Evolutionary conservation across 2,888 invertebrate genomes (phyloP).

Genomic region (Pristionchus entomophagus): DNA sequence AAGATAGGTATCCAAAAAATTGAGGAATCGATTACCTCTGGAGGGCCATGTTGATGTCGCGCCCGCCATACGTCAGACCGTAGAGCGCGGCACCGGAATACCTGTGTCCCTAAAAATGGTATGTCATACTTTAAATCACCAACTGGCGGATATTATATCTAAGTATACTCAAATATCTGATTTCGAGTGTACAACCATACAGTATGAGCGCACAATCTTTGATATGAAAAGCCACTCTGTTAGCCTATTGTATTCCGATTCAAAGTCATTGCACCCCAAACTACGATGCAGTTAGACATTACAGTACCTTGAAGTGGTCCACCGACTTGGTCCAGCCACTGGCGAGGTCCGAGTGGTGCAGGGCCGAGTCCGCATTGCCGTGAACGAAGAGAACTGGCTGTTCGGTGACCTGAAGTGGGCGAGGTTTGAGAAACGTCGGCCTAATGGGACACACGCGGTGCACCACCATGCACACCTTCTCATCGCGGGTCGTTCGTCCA

Average conservation of each 20-base stretch:
- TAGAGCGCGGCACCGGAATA: constrained; percentile 67
- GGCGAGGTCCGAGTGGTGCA: constrained; percentile 58
- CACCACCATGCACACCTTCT: background rate
- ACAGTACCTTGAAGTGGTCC: constrained; percentile 42
- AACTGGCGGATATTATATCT: too few relatives aligned
- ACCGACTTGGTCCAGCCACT: too few relatives aligned
- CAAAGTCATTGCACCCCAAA: background rate
- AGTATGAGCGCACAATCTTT: too few relatives aligned
- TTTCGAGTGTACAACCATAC: too few relatives aligned
- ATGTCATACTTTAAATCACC: too few relatives aligned
- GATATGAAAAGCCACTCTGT: background rate
- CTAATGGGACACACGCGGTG: too few relatives aligned
- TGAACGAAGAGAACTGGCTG: constrained; percentile 70
- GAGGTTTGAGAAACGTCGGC: background rate
- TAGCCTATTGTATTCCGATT: background rate
- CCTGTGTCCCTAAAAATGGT: constrained; percentile 50
- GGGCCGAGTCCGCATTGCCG: constrained; percentile 71
- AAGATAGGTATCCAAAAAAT: background rate
- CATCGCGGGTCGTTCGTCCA: background rate
- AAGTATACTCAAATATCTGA: too few relatives aligned
- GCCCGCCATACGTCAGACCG: constrained; percentile 69
- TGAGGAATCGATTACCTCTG: constrained; percentile 44
- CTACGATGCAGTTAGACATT: background rate
- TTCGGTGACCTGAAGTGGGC: constrained; percentile 53
- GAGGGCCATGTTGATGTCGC: constrained; percentile 59